phyloP scores from a whole-genome alignment of 1,140 invertebrate species.

The Prorops nasuta region DNA sequence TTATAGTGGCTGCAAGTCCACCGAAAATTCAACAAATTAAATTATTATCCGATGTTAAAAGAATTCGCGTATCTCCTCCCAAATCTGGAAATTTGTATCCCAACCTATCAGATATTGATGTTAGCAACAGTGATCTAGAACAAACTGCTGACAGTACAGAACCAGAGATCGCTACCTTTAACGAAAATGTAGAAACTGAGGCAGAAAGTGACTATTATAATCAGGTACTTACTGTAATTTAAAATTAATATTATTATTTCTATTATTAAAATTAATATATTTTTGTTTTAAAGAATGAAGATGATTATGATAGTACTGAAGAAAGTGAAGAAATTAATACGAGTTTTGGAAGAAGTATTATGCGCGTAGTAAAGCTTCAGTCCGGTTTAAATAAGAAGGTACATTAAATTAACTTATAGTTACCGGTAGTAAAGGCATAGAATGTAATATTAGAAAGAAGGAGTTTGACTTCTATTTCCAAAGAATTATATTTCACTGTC shows the following conservation, averaged over 20 bases:
- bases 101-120: conserved; percentile 68
- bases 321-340: conserved; percentile 42
- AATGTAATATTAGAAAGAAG: not conserved
- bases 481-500: no score
- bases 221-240: conserved; percentile 10
- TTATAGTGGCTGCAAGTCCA: conserved; percentile 28
- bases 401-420: not conserved
- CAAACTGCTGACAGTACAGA: conserved; percentile 53
- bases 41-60: conserved; percentile 60
- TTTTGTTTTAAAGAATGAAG: conserved; percentile 4
- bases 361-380: conserved; percentile 56
- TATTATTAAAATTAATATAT: not conserved
- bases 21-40: conserved; percentile 21
- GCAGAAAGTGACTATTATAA: conserved; percentile 38
- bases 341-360: conserved; percentile 70
- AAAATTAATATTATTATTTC: not conserved
- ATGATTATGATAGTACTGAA: conserved; percentile 26
- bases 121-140: conserved; percentile 62
- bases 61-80: conserved; percentile 64
- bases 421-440: not conserved
- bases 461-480: not conserved
- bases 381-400: conserved; percentile 37
- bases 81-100: conserved; percentile 70
- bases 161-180: conserved; percentile 37
- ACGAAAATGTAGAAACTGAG: conserved; percentile 35